These are phyloP conservation scores for Mastomys natalensis DNA, from an alignment of 2,113 vertebrate genomes.

Conservation along the genomic window DNA sequence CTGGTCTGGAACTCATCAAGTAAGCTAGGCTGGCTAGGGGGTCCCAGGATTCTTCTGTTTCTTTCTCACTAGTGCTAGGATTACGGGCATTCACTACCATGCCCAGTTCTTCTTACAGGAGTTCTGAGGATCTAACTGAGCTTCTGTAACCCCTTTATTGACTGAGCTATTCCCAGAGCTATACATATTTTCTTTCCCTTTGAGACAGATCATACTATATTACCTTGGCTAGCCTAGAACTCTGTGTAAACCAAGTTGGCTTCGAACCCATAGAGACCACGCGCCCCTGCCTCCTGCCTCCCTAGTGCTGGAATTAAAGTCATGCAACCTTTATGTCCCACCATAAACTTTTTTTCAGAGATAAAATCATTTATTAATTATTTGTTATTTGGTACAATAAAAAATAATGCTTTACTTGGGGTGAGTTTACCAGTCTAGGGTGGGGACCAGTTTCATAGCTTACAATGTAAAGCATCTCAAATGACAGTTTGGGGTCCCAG, in stretches of 20 bases:
- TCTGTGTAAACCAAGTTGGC: not conserved
- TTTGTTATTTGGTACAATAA: not conserved
- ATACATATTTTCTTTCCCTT: not conserved
- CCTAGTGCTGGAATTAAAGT: not conserved
- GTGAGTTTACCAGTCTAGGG: not conserved
- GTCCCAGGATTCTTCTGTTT: not conserved
- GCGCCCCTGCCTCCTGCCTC: no score
- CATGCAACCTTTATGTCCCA: not conserved
- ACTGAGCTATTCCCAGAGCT: not conserved
- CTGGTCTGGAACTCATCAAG: not conserved
- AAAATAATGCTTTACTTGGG: not conserved
- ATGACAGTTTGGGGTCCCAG: not conserved
- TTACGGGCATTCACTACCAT: not conserved
- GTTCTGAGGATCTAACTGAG: not conserved
- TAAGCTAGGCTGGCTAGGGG: not conserved
- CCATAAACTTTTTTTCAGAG: not conserved
- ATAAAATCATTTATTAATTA: not conserved
- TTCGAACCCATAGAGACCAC: not conserved
- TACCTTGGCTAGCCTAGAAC: not conserved
- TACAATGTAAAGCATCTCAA: not conserved
- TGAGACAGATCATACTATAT: not conserved
- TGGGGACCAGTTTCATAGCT: not conserved
- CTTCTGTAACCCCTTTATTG: not conserved
- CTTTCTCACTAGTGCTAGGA: not conserved
- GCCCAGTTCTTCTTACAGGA: not conserved